Conservation (phyloP, 64 coral and sea anemone genomes). For the Porites lutea region DNA sequence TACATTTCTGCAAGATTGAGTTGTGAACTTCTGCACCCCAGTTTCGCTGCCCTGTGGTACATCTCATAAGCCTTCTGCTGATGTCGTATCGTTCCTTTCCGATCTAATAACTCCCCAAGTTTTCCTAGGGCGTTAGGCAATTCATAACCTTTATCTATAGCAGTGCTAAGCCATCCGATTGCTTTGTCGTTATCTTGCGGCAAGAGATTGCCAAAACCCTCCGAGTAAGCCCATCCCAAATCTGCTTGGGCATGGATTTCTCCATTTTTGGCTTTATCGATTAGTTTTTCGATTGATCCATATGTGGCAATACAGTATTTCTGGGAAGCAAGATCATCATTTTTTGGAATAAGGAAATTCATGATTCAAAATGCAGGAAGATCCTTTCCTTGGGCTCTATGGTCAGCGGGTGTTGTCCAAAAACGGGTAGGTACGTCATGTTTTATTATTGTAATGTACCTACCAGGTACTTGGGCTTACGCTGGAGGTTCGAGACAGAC, state of each 20-base stretch:
- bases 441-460: too few species aligned
- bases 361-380: not conserved
- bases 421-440: too few species aligned
- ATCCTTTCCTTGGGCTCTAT: too few species aligned
- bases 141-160: slow-evolving; percentile 11
- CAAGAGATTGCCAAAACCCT: slow-evolving; percentile 23
- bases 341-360: not conserved
- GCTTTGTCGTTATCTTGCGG: slow-evolving; percentile 62
- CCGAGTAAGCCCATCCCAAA: slow-evolving; percentile 9
- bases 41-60: slow-evolving; percentile 54
- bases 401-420: too few species aligned
- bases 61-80: slow-evolving; percentile 56
- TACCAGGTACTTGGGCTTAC: too few species aligned
- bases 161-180: slow-evolving; percentile 69
- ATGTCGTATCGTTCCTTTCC: not conserved
- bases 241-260: not conserved
- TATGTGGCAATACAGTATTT: not conserved
- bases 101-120: slow-evolving; percentile 41
- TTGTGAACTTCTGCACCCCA: slow-evolving; percentile 20
- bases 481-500: too few species aligned
- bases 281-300: slow-evolving; percentile 3
- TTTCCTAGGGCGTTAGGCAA: not conserved
- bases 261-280: not conserved
- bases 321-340: not conserved
- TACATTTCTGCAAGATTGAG: slow-evolving; percentile 70